These are phyloP conservation scores for Chalcosyrphus nemorum DNA, from an alignment of 2,888 invertebrate species.

Conservation along the genomic window DNA sequence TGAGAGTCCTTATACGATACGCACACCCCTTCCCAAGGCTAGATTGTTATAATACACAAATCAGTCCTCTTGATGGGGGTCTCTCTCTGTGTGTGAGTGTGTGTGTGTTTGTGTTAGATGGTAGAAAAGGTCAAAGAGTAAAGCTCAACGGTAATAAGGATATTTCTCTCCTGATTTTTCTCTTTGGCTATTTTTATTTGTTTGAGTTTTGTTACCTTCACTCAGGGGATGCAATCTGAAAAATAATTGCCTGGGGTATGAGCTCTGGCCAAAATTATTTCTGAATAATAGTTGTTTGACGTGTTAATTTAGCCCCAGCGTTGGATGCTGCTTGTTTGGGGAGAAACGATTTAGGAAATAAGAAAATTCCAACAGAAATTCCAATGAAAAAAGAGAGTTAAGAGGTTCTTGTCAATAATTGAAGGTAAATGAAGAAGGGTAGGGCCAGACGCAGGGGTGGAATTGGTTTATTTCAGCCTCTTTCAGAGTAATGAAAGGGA, in stretches of 20 bases:
- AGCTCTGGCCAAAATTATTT: constrained; percentile 40
- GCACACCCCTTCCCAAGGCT: not conserved
- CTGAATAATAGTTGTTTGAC: constrained; percentile 48
- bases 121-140: constrained; percentile 68
- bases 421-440: not conserved
- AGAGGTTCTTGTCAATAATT: constrained; percentile 29
- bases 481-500: too few relatives aligned
- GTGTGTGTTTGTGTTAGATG: not conserved
- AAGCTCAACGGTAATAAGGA: constrained; percentile 37
- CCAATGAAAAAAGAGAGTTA: constrained; percentile 10
- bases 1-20: not conserved
- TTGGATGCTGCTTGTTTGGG: constrained; percentile 28
- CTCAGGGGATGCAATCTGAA: constrained; percentile 18
- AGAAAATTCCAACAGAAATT: not conserved
- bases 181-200: constrained; percentile 21
- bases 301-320: constrained; percentile 32
- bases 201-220: not conserved
- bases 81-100: too few relatives aligned
- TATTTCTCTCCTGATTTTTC: constrained; percentile 36
- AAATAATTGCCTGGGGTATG: constrained; percentile 26
- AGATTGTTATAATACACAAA: not conserved
- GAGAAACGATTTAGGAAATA: constrained; percentile 10
- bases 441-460: not conserved
- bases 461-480: not conserved
- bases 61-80: too few relatives aligned